Base-by-base conservation (phyloP, 2,888 invertebrate species). In the Drosophila borborema region DNA sequence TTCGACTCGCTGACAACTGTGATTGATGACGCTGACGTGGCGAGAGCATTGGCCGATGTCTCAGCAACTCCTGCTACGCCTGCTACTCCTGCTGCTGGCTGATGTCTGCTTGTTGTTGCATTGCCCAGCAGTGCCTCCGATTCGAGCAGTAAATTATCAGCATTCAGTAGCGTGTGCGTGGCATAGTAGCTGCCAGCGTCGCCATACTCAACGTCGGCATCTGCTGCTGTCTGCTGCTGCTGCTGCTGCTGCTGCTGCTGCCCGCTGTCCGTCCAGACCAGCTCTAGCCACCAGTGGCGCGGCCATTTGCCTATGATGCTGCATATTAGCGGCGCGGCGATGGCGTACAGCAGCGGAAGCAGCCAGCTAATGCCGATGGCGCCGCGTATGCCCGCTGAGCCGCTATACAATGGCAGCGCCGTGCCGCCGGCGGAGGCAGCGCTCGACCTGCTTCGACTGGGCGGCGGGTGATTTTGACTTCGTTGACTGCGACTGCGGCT, bases 221-320 rank as follows among this genome's bases (percentile, higher is more conserved):
- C 48, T n/a, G 28, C 28, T 28, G 28, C 48, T 40, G 9, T 59
- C 67, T 67, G 41, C 65, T 61, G 46, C 64, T 94, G 72, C 16
- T 79, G 41, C 20, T 5, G 43, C 6, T 28, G 28, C 28, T 5
- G 28, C 28, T 28, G 28, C 45, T 45, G n/a, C 40, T n/a, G 20
- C 45, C 45, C 41, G 80, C 38, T 53, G 23, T 31, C 49, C 8
- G 64, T 71, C 84, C 73, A 79, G 0, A 82, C 81, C 67, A 94
- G 93, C 72, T 95, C 94, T 74, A 96, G 92, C 95, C 96, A 96
- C 96, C 96, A 96, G 54, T 95, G 91, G n/a, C 89, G 88, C 74
- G 93, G 93, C 92, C 93, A 92, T 81, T 93, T 91, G 74, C 92
- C 93, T 77, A 92, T 92, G 70, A 93, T 93, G 80, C 91, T 92